Evolutionary conservation across 1,140 invertebrate species (phyloP), one percentile per base, ranked within the genome.

Genomic region (Megalopta genalis): DNA sequence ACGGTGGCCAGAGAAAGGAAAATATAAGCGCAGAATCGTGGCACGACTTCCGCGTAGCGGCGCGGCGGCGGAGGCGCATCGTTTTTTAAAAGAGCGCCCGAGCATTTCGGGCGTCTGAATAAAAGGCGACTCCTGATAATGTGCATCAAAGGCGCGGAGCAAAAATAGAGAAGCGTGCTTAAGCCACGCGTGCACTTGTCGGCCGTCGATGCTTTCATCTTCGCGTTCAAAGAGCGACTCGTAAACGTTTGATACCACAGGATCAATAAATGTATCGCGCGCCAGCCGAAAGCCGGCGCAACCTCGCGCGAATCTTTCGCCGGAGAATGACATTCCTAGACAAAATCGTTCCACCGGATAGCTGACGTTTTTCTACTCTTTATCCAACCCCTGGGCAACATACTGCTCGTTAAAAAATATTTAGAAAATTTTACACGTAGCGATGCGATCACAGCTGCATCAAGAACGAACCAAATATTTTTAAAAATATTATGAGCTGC

Each of bases 111-210:
- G 63, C 84, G 76, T 67, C 84, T 72, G 84, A 84, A 82, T 86
- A 86, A 84, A 87, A 87, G 77, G 77, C 77, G 64, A 86, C 57
- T 82, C 81, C 77, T 81, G 86, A 89, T 91, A 90, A 90, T 90
- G 85, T 78, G 82, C 88, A 90, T 90, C 89, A 90, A 90, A 90
- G 88, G 83, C 81, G 21, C 80, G 77, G 82, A 78, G 83, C 77
- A 87, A 88, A 91, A 91, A 90, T 90, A 88, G 89, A 90, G 83
- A 72, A 89, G 86, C 83, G 66, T 74, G 72, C 81, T 86, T 86
- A 86, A 86, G 86, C 83, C 80, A 84, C 80, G 80, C 80, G 81
- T 84, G 76, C 78, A 85, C 83, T 87, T 83, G 84, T 84, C 85
- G 83, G 78, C 73, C 81, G 81, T 84, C 81, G 77, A 81, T 74